phyloP scores from a whole-genome alignment of 2,797 vertebrate genomes.

The Chrysocyon brachyurus region DNA sequence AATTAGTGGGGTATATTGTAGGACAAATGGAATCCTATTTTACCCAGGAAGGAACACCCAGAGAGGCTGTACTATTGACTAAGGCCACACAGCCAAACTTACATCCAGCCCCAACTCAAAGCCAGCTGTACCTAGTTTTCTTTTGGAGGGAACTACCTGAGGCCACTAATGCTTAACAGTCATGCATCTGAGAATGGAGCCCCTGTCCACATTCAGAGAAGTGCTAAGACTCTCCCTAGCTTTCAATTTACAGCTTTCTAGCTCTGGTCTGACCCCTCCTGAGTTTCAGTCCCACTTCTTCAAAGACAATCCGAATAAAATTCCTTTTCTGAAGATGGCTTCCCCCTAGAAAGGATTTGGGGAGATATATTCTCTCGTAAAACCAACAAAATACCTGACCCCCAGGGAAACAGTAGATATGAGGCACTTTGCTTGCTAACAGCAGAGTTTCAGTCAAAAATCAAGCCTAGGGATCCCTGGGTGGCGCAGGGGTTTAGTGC shows the following conservation, averaged over 20 bases:
- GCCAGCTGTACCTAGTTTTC: background rate
- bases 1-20: background rate
- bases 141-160: background rate
- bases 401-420: background rate
- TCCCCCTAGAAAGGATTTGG: background rate
- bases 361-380: background rate
- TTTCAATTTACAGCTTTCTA: background rate
- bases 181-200: no score
- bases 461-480: background rate
- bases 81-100: background rate
- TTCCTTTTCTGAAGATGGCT: background rate
- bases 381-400: background rate
- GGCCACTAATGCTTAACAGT: background rate
- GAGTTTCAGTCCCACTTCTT: background rate
- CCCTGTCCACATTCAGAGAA: background rate
- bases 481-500: no score
- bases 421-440: background rate
- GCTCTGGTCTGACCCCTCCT: no score
- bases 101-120: background rate
- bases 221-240: background rate
- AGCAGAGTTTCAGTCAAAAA: background rate
- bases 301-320: constrained; percentile 7
- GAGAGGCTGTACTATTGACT: background rate
- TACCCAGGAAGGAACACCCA: background rate
- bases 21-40: background rate